Base-by-base conservation (phyloP, 2,888 invertebrate species). In the Blastobasis lacticolella region DNA sequence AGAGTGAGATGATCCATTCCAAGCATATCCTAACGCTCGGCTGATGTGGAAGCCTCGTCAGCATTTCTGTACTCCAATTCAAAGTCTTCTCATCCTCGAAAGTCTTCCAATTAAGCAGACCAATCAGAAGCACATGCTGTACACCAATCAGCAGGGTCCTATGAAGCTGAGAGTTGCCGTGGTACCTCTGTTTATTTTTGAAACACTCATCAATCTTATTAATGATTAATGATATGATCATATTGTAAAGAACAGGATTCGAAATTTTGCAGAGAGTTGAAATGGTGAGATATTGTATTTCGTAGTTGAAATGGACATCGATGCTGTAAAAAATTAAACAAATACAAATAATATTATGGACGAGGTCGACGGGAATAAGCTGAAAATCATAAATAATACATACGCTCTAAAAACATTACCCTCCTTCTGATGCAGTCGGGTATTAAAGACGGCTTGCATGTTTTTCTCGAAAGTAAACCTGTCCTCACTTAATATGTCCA, bases 31-130 rank as follows among this genome's bases (percentile, higher is more conserved):
- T 75, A 0, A 84, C 78, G 48, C 79, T 85, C 0, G 69, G 69
- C 54, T 88, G 87, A 59, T 89, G 89, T 0, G 88, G 82, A 43
- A 85, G 63, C 50, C 71, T 79, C 0, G 71, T 75, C 46, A 89
- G 56, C 8, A 84, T 59, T 37, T 73, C 66, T 40, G 81, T 57
- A 58, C 75, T 74, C 87, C 88, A 88, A 36, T 56, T 47, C 0
- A 67, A 56, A n/a, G 65, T 60, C 10, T 57, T 58, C 1, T 66
- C 57, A n/a, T 62, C 52, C 37, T 71, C 61, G 2, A 62, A 51
- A 7, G 57, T 55, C 50, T 62, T 62, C 10, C 63, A 64, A 50
- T 73, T 75, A 37, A 77, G 45, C 50, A 77, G 57, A 8, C 73
- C 57, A 6, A 81, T 69, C 8, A 78, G 61, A 23, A 84, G 58